Evolutionary conservation across 2,888 invertebrate species (phyloP).

Genomic region (Nomada hirtipes): DNA sequence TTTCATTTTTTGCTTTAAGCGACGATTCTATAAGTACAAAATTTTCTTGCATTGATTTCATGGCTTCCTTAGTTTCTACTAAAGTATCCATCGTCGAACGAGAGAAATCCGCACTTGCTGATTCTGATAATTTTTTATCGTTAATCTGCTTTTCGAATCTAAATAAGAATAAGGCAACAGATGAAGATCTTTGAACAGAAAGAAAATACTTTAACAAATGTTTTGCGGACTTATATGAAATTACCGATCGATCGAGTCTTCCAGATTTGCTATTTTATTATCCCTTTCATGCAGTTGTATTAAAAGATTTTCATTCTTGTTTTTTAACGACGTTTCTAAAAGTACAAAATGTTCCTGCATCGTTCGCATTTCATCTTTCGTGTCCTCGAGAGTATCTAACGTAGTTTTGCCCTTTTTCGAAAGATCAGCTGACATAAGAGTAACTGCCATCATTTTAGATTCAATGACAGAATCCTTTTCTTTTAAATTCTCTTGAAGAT

Average conservation of each 20-base stretch:
- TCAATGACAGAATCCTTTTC: constrained; percentile 94
- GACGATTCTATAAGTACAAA: constrained; percentile 89
- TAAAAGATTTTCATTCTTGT: constrained; percentile 87
- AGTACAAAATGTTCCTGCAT: constrained; percentile 92
- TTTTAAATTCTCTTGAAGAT: constrained; percentile 92
- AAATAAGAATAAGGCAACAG: constrained; percentile 31
- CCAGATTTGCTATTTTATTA: constrained; percentile 86
- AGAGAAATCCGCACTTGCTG: constrained; percentile 76
- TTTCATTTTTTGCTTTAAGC: constrained; percentile 89
- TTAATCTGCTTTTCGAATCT: constrained; percentile 76
- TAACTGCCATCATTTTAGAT: constrained; percentile 91
- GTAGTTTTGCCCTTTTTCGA: constrained; percentile 90
- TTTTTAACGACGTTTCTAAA: constrained; percentile 89
- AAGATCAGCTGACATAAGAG: constrained; percentile 90
- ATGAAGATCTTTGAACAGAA: constrained; percentile 10
- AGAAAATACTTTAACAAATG: neutral
- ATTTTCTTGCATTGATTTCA: constrained; percentile 92
- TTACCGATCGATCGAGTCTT: constrained; percentile 85
- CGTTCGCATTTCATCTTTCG: constrained; percentile 91
- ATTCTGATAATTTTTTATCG: constrained; percentile 74
- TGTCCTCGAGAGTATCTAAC: constrained; percentile 90
- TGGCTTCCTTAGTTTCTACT: constrained; percentile 91
- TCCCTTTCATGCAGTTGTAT: constrained; percentile 86
- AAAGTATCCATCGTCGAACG: constrained; percentile 88
- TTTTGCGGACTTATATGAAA: constrained; percentile 8